Base-by-base conservation (phyloP, 1,140 invertebrate genomes). In the Hylyphantes graminicola region DNA sequence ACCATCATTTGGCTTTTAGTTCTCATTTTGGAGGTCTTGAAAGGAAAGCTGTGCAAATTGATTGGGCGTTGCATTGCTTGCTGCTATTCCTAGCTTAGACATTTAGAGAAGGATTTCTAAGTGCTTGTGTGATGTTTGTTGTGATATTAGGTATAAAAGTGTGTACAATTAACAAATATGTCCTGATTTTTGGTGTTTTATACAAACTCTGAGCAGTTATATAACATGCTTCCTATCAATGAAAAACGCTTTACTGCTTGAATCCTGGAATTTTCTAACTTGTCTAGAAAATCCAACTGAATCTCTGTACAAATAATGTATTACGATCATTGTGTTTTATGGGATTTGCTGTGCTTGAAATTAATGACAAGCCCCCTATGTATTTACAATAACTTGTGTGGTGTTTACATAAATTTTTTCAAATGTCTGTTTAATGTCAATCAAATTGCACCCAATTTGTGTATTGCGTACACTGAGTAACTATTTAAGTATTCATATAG, bases 161-260 rank as follows among this genome's bases (percentile, higher is more conserved):
- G n/a, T 48, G 9, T 70, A 73, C 53, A 50, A 63, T 11, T 55
- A 63, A 75, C 13, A n/a, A 19, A 68, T n/a, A n/a, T 48, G 48
- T 81, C 48, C 55, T 81, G 57, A 57, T 81, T 81, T n/a, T 81
- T 73, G 79, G 65, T 81, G 79, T 81, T 73, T 81, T 81, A 72
- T 63, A 51, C 10, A 15, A 55, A 55, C 54, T 51, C n/a, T n/a
- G n/a, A n/a, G 65, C 17, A 35, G 19, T 55, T 59, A 35, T 67
- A 81, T 59, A 50, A 50, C 68, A 73, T 63, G 67, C 54, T 81
- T 81, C 53, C 65, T 68, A 81, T 21, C 0, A 17, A 15, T 50
- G 55, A 67, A 70, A 21, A 35, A 35, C 9, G 10, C 53, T 63
- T 81, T 81, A 35, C 19, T 70, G 65, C 73, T 80, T 15, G 10